Base-by-base conservation (phyloP, 2,888 invertebrate genomes). In the Spodoptera littoralis region DNA sequence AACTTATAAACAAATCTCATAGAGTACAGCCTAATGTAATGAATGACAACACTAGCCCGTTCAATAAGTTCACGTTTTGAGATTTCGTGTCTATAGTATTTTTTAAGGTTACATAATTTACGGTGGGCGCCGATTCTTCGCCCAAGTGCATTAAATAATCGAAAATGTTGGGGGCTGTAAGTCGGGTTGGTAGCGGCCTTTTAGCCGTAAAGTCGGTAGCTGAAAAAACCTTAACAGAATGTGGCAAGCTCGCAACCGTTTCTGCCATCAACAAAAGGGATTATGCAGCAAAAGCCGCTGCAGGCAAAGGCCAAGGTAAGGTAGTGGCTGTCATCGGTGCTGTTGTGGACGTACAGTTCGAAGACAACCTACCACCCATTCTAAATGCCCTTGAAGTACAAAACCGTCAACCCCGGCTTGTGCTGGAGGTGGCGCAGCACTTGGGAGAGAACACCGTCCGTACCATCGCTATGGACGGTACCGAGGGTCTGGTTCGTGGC, bases 321-420 rank as follows among this genome's bases (percentile, higher is more conserved):
- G 96, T 99, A 74, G 98, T 98, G 44, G 98, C 99, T 60, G 99
- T 99, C 61, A 99, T 99, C 90, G 99, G 99, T 96, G 99, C 99
- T 88, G 99, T 99, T 18, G 99, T 99, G 60, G 99, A 99, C 90
- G 99, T 99, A 11, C 98, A 99, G 90, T 99, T 99, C 88, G 98
- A 99, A 66, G 98, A 98, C 79, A 96, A 96, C 61, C 96, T 99
- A 59, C 99, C 99, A 61, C 97, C 98, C 57, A 99, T 99, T 91
- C 96, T 99, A 71, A 99, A 99, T 95, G 98, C 99, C 61, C 95
- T 99, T 84, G 99, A 99, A 92, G 99, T 99, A 6, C 96, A 97
- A 84, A 97, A 97, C 87, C 97, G 99, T 76, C 93, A 95, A 65
- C 97, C 98, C 44, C 88, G 95, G 74, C 95, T 98, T 61, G 97